Base-by-base conservation (phyloP, 2,888 invertebrate species). In the Xanthia togata region DNA sequence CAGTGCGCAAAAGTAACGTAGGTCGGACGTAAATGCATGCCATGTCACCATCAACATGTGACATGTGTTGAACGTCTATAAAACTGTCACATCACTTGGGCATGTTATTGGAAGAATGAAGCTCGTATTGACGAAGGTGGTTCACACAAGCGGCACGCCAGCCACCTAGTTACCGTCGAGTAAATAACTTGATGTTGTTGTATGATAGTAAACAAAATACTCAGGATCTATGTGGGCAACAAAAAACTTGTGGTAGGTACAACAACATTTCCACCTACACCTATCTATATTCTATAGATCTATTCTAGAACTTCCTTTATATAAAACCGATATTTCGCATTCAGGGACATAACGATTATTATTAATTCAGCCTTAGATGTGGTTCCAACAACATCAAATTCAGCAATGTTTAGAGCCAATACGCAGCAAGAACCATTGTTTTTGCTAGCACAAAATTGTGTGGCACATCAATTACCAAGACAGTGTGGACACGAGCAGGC, bases 1-100 rank as follows among this genome's bases (percentile, higher is more conserved):
- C 94, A 93, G 94, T 95, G 94, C 93, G 94, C 95, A 94, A 94
- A 93, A 93, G 85, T 86, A 89, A 92, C 92, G 91, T 88, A 90
- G 79, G 85, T 84, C 86, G 83, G 89, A 93, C 91, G 91, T 92
- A 92, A 93, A 91, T 90, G 90, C 88, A 89, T 89, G 89, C 89
- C 87, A 89, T 89, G 89, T 89, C 87, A 89, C 80, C 87, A 81
- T 88, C 83, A 89, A 88, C 90, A 91, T 90, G 89, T 91, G 90
- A 93, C 92, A 93, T 78, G 82, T 80, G 80, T 89, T 89, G 84
- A 86, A 87, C 84, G 85, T 86, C 82, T 85, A 89, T 88, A 88
- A 89, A 87, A 79, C 76, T 84, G 84, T 86, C 88, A 88, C 84
- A 84, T 84, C 83, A 77, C 68, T 81, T 82, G 78, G 67, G 79